These are phyloP conservation scores for Holotrichia oblita DNA, from an alignment of 1,140 invertebrate genomes.

Conservation along the genomic window DNA sequence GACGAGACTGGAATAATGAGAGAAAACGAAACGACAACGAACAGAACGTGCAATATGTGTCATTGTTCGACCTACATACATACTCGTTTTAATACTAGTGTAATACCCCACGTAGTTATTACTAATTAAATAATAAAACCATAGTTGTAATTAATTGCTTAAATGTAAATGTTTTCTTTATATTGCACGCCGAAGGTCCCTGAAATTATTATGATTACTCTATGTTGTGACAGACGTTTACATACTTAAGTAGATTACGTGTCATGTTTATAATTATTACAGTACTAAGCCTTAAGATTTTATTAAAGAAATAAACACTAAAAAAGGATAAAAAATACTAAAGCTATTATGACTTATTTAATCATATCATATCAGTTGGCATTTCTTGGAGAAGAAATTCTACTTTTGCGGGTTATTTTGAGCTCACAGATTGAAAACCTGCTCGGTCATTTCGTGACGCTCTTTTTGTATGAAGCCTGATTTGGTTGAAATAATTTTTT, in stretches of 20 bases:
- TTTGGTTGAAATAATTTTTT: no score
- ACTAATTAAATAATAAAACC: conserved; percentile 14
- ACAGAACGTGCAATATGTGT: neutral
- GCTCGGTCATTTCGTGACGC: no score
- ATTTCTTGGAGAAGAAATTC: no score
- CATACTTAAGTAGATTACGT: conserved; percentile 4
- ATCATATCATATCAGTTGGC: no score
- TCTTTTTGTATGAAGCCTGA: no score
- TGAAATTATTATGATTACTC: neutral
- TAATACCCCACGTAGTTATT: neutral
- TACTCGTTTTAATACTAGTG: neutral
- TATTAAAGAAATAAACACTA: no score
- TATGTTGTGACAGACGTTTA: neutral
- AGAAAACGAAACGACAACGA: neutral
- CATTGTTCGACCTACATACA: conserved; percentile 2
- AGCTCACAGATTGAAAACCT: no score
- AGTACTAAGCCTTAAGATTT: no score
- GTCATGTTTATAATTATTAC: neutral
- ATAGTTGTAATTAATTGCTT: neutral
- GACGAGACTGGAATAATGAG: neutral
- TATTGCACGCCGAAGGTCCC: neutral
- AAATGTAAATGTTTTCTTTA: neutral
- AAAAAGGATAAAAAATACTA: no score
- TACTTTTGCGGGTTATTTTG: no score
- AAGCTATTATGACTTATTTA: no score